Conservation (phyloP, 2,888 invertebrate species). For the Aspidapion aeneum region DNA sequence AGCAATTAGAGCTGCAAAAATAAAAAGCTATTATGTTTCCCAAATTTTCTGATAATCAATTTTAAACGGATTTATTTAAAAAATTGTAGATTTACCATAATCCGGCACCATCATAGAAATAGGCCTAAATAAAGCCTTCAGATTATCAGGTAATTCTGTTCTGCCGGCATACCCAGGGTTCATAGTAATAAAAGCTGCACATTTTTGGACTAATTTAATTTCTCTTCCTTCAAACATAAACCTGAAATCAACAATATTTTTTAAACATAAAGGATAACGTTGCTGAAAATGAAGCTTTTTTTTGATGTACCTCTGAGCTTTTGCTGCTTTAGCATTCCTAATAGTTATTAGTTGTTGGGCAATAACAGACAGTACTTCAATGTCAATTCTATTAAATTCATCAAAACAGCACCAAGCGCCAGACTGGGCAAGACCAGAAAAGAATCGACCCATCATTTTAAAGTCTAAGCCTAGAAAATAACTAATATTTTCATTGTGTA, state of each 20-base stretch:
- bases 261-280: not conserved
- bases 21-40: not conserved
- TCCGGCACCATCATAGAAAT: conserved; percentile 93
- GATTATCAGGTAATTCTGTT: conserved; percentile 84
- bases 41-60: no score
- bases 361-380: conserved; percentile 86
- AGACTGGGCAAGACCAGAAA: conserved; percentile 84
- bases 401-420: conserved; percentile 94
- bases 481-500: no score
- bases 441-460: conserved; percentile 89
- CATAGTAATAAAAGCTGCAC: conserved; percentile 89
- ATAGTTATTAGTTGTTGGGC: conserved; percentile 89
- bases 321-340: conserved; percentile 76
- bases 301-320: conserved; percentile 51
- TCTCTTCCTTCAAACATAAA: conserved; percentile 89
- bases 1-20: conserved; percentile 67
- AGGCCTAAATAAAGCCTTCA: conserved; percentile 83
- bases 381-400: conserved; percentile 88
- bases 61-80: no score
- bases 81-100: no score
- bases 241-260: conserved; percentile 44
- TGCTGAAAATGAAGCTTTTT: not conserved
- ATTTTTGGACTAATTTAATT: conserved; percentile 75
- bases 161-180: conserved; percentile 90
- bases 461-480: conserved; percentile 76